These are phyloP conservation scores for Cladopsammia gracilis DNA, from an alignment of 64 coral and sea anemone species.

Conservation along the genomic window DNA sequence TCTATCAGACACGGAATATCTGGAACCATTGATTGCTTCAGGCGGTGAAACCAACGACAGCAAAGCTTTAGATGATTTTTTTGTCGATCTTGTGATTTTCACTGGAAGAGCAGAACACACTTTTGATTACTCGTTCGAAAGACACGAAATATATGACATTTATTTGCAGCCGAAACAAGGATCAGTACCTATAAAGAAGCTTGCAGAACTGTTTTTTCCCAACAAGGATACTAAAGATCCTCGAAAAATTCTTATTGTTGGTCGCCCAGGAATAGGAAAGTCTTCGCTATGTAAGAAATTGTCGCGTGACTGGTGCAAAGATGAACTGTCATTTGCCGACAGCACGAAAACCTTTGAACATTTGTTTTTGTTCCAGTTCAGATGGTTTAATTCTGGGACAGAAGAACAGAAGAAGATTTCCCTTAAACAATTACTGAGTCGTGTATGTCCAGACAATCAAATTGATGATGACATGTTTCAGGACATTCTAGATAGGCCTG, in stretches of 20 bases:
- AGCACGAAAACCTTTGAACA: not conserved
- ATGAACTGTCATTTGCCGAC: too few species aligned
- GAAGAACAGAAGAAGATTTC: not conserved
- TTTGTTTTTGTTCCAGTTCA: conserved; percentile 18
- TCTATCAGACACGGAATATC: not conserved
- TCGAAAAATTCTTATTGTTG: conserved; percentile 50
- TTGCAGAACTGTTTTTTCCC: conserved; percentile 18
- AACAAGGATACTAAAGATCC: conserved; percentile 9
- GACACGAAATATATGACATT: conserved; percentile 11
- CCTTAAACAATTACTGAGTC: conserved; percentile 26
- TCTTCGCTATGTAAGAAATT: conserved; percentile 19
- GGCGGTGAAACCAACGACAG: not conserved
- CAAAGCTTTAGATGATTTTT: conserved; percentile 29
- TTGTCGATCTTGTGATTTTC: conserved; percentile 45
- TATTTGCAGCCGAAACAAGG: conserved; percentile 2
- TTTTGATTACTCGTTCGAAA: conserved; percentile 12
- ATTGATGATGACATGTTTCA: not conserved
- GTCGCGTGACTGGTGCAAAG: conserved; percentile 19
- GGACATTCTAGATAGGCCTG: not conserved
- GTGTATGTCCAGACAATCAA: not conserved
- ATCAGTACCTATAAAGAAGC: conserved; percentile 10
- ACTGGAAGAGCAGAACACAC: not conserved
- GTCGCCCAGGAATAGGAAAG: conserved; percentile 55
- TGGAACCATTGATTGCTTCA: conserved; percentile 38
- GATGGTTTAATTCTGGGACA: conserved; percentile 38